Evolutionary conservation across 1,140 invertebrate species (phyloP).

Genomic region (Drosophila repletoides): DNA sequence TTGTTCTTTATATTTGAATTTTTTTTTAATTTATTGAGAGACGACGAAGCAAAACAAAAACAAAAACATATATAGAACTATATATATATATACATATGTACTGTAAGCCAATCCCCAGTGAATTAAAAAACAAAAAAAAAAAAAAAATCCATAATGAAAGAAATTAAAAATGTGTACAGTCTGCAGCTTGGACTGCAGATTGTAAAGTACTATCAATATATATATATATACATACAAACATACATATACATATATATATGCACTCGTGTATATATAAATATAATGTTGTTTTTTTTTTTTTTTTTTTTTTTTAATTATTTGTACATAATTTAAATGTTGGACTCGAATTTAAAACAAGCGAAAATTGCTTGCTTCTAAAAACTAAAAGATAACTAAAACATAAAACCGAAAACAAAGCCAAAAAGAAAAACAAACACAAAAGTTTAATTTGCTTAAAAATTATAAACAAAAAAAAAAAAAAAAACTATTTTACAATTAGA

Average conservation of each 20-base stretch:
- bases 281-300: conserved; percentile 50
- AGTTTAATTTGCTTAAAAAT: conserved; percentile 32
- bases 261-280: conserved; percentile 26
- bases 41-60: conserved; percentile 27
- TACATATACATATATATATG: conserved; percentile 23
- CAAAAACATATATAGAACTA: conserved; percentile 15
- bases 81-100: conserved; percentile 5
- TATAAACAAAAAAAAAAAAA: conserved; percentile 37
- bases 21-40: conserved; percentile 53
- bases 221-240: conserved; percentile 32
- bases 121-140: conserved; percentile 21
- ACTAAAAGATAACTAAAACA: conserved; percentile 36
- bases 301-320: conserved; percentile 68
- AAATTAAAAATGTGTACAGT: conserved; percentile 31
- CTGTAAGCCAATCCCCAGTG: conserved; percentile 22
- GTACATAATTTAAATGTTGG: conserved; percentile 77
- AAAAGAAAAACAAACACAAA: conserved; percentile 24
- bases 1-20: conserved; percentile 25
- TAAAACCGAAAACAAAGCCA: conserved; percentile 29
- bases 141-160: conserved; percentile 11
- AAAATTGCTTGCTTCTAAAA: conserved; percentile 47
- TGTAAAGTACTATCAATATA: conserved; percentile 47
- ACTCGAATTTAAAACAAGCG: conserved; percentile 73
- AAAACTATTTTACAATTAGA: conserved; percentile 10
- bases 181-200: conserved; percentile 57